These are phyloP conservation scores for Lanius ludovicianus DNA, from an alignment of 2,113 vertebrate genomes.

Conservation along the genomic window DNA sequence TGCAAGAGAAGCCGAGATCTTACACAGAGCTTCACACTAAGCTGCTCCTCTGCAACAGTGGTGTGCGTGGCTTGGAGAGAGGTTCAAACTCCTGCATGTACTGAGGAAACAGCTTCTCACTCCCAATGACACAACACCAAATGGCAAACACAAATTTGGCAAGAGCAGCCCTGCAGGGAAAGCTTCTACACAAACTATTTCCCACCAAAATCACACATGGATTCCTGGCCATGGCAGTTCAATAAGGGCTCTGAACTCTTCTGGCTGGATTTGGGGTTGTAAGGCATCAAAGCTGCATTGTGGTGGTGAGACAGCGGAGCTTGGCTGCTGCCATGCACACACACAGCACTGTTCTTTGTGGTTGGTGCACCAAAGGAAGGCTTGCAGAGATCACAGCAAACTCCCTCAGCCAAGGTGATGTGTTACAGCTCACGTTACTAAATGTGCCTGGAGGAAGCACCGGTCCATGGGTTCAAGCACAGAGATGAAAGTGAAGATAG, in stretches of 20 bases:
- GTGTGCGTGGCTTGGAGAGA: background rate
- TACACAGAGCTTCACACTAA: background rate
- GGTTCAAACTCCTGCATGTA: background rate
- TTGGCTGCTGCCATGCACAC: background rate
- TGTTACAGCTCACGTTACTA: background rate
- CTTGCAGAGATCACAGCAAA: background rate
- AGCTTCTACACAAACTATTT: background rate
- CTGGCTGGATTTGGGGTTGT: background rate
- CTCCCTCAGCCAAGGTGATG: background rate
- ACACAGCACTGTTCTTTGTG: background rate
- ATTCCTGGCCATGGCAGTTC: background rate
- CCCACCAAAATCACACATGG: background rate
- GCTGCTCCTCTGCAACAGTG: background rate
- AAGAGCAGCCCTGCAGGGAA: background rate
- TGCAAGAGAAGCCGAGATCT: background rate
- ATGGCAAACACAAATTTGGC: background rate
- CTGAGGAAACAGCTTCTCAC: background rate
- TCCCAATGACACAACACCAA: background rate
- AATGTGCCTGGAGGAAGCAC: conserved; percentile 17
- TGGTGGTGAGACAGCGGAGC: background rate
- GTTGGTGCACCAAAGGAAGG: background rate
- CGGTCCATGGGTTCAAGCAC: background rate
- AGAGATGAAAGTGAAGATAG: conserved; percentile 19
- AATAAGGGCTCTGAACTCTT: background rate
- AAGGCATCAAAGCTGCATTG: background rate